Evolutionary conservation across 2,888 invertebrate genomes (phyloP), one percentile per base, ranked within the genome.

Genomic region (Allolobophora icterica): DNA sequence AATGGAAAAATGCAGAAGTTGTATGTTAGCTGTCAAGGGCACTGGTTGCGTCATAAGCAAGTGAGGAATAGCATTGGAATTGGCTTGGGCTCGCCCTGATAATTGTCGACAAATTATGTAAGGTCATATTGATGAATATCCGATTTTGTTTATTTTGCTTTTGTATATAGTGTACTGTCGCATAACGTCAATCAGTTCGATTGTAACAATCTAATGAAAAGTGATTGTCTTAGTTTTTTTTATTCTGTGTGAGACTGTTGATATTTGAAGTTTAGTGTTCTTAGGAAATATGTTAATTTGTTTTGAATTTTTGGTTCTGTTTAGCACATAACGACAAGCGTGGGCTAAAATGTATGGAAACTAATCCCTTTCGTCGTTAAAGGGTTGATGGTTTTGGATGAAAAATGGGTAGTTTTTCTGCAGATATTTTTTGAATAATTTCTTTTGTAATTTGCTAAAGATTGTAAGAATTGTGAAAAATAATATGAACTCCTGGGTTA

Each of bases 391-490:
- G 71, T 71, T n/a, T 71, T n/a, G 2, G 71, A 71, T n/a, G 71
- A 71, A 71, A 52, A n/a, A 71, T 71, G 71, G 71, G 71, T 71
- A 11, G 30, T n/a, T 30, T 71, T 71, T 71, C 71, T 71, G 71
- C 71, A 71, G 71, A 71, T 71, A 71, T 71, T n/a, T n/a, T 71
- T 17, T 71, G 58, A 71, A 71, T 71, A 71, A n/a, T 71, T 71
- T 71, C 71, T 71, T n/a, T n/a, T 71, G 71, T 30, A 71, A 71
- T n/a, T 71, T n/a, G n/a, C 71, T 71, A 13, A 71, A n/a, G 52
- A n/a, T 71, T n/a, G n/a, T 71, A n/a, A n/a, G 30, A 71, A n/a
- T 71, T 71, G n/a, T 52, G 52, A 52, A 52, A 42, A 52, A 52
- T 52, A 52, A 52, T 52, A 52, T 52, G n/a, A 71, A n/a, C 30